Conservation (phyloP, 2,797 vertebrate genomes). For the Diplodus sargus region DNA sequence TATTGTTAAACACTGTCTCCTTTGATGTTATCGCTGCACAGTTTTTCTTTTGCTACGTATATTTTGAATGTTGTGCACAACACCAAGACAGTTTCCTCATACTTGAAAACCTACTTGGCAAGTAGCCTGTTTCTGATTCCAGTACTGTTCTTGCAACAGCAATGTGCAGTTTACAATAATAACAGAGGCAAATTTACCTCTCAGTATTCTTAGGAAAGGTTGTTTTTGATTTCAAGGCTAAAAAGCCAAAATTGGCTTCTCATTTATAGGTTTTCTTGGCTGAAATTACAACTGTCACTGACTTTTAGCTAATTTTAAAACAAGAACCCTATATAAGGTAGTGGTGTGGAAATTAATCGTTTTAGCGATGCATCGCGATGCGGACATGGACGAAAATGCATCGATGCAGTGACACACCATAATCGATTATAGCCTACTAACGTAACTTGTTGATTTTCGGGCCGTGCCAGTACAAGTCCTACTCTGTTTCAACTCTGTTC, state of each 20-base stretch:
- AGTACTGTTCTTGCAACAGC: background rate
- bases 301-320: too few species aligned
- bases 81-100: background rate
- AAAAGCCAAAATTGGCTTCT: background rate
- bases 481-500: too few species aligned
- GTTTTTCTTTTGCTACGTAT: background rate
- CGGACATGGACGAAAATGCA: too few species aligned
- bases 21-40: background rate
- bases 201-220: background rate
- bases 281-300: background rate
- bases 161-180: background rate
- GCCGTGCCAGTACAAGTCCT: too few species aligned
- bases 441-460: too few species aligned
- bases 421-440: too few species aligned
- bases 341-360: too few species aligned
- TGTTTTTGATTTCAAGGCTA: background rate
- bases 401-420: too few species aligned
- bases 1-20: background rate
- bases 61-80: background rate
- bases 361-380: too few species aligned
- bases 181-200: background rate
- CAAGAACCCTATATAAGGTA: too few species aligned
- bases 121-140: background rate
- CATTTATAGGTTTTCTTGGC: background rate
- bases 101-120: background rate